Conservation (phyloP, 2,797 vertebrate genomes). For the Phaenicophaeus curvirostris region DNA sequence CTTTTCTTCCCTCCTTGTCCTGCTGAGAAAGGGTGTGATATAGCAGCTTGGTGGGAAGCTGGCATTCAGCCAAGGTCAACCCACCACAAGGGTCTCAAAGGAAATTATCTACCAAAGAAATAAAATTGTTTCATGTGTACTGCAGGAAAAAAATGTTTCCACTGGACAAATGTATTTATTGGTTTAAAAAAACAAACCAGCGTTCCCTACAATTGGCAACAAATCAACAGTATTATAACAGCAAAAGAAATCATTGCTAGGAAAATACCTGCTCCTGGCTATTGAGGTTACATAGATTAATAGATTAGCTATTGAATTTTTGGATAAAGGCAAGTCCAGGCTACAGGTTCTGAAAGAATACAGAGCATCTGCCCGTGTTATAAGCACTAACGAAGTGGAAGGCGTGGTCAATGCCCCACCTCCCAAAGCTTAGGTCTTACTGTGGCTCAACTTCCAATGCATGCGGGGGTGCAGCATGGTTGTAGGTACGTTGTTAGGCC, state of each 20-base stretch:
- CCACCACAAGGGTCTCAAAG: not conserved
- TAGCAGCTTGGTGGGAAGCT: no score
- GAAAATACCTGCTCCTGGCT: not conserved
- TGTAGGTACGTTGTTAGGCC: not conserved
- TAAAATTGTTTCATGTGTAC: not conserved
- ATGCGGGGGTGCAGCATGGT: not conserved
- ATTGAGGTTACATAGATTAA: not conserved
- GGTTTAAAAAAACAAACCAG: not conserved
- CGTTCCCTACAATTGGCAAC: not conserved
- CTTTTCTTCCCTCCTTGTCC: no score
- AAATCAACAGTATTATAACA: not conserved
- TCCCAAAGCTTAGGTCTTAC: not conserved
- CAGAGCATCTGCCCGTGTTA: not conserved
- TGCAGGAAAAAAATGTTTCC: not conserved
- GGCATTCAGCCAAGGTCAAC: no score
- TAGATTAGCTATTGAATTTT: not conserved
- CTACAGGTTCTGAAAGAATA: not conserved
- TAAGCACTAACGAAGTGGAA: not conserved
- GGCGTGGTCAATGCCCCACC: fast-evolving
- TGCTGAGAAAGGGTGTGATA: no score
- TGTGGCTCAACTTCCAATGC: not conserved
- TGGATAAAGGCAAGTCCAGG: not conserved
- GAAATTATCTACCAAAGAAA: not conserved
- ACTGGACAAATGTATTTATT: not conserved
- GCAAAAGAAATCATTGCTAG: not conserved